Evolutionary conservation across 2,888 invertebrate genomes (phyloP).

Genomic region (Sinohyriopsis cumingii): DNA sequence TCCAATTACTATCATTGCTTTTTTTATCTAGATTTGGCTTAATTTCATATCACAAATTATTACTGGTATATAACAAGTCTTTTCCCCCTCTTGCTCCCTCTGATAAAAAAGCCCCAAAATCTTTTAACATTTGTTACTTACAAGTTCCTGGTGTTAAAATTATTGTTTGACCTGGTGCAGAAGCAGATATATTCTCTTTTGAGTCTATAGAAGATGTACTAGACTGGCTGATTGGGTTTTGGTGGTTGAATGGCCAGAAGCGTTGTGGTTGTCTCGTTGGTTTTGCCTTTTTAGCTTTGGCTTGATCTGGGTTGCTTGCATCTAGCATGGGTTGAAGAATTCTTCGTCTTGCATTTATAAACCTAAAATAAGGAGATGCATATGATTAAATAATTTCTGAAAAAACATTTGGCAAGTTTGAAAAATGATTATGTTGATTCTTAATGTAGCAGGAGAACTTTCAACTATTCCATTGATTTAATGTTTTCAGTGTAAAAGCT

Average conservation of each 20-base stretch:
- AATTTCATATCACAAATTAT: too few relatives aligned
- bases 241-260: conserved; percentile 78
- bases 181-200: background rate
- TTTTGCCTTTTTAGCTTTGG: conserved; percentile 72
- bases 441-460: too few relatives aligned
- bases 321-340: conserved; percentile 95
- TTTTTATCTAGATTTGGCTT: too few relatives aligned
- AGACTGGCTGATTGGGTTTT: background rate
- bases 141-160: conserved; percentile 4
- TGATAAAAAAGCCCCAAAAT: background rate
- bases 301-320: conserved; percentile 71
- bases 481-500: too few relatives aligned
- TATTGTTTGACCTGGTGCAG: background rate
- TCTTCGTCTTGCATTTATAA: conserved; percentile 92
- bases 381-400: background rate
- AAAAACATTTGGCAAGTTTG: too few relatives aligned
- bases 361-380: conserved; percentile 55
- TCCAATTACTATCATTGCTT: too few relatives aligned
- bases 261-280: conserved; percentile 78
- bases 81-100: too few relatives aligned
- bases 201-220: background rate
- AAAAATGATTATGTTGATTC: too few relatives aligned
- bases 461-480: too few relatives aligned
- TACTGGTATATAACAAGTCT: too few relatives aligned
- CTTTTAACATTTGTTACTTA: background rate